Evolutionary conservation across 2,888 invertebrate genomes (phyloP), one percentile per base, ranked within the genome.

Genomic region (Stenoptilia bipunctidactyla): DNA sequence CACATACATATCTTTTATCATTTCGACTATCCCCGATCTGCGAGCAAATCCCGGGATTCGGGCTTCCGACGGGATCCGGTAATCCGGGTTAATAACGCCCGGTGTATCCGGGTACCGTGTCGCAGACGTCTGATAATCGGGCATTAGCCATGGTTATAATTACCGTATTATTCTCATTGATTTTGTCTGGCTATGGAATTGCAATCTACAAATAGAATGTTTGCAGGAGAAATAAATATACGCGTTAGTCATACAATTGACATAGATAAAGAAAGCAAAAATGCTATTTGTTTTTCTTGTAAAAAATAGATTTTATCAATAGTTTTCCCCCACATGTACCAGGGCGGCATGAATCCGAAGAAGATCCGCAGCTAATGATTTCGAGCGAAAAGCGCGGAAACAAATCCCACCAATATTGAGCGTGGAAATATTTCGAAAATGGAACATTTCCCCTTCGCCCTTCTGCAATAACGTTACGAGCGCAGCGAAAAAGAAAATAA

Each of bases 21-120:
- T 79, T 74, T 69, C 71, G 66, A 61, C 66, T 66, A 66, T 57
- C 65, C 66, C 64, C 66, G 74, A 76, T 76, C 76, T 73, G 62
- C 64, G 61, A 72, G 77, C 80, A 82, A 83, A 83, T 80, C 80
- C 80, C 73, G 66, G 70, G 71, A 79, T 83, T 80, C 79, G 73
- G 72, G 73, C 63, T 62, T 35, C 40, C 12, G 36, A 12, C 60
- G 64, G 66, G 68, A 74, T 73, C 76, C 75, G 66, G 77, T 82
- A 79, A 82, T 79, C 80, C 82, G 73, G 79, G 80, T 77, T 79
- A 80, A 80, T 80, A 76, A 76, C 76, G 20, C 20, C 20, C 8
- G 20, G 20, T 76, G 69, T 64, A 30, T 60, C 53, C 46, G 56
- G 55, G 54, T 54, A 51, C 58, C 61, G 65, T 55, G 60, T 55